Evolutionary conservation across 2,888 invertebrate genomes (phyloP), one percentile per base, ranked within the genome.

Genomic region (Tenthredo amoena): DNA sequence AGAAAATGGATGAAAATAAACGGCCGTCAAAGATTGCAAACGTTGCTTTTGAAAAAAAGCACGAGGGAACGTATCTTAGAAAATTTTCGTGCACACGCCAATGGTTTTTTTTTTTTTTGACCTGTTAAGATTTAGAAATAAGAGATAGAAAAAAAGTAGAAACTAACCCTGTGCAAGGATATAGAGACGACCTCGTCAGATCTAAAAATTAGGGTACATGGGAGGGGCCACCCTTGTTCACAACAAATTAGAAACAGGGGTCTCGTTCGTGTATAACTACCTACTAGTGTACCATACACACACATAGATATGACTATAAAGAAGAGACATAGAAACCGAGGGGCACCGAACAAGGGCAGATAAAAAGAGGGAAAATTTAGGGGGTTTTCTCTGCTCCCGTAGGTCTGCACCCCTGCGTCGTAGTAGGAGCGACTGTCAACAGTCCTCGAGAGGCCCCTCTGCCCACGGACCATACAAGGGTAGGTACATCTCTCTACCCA

Each of bases 201-300:
- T 50, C 71, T 83, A 50, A 83, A 47, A 83, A 83, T 65, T 83
- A 68, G 83, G 68, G 83, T 65, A 58, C 62, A 81, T 37, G 43
- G 68, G 40, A 40, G 81, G 83, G 47, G 43, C 31, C n/a, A 50
- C 50, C 83, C 71, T 71, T 47, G 83, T 83, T 83, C 83, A 71
- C 26, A 34, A 83, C 83, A 83, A 83, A 83, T 83, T 83, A 83
- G 83, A 83, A 83, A 83, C 83, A 83, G 83, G 83, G 68, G 43
- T 65, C 68, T 65, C 68, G 68, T 21, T 26, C 26, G 74, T 26
- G 50, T 26, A 76, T 9, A 76, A 6, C 26, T 21, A 40, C 2
- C 2, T 37, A 40, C 55, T 3, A 10, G 34, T 55, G 10, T 34
- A n/a, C 21, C 34, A 34, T 21, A 79, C 55, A 34, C 81, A 34